phyloP scores from a whole-genome alignment of 2,797 vertebrate species.

The Myiotriccus ornatus region DNA sequence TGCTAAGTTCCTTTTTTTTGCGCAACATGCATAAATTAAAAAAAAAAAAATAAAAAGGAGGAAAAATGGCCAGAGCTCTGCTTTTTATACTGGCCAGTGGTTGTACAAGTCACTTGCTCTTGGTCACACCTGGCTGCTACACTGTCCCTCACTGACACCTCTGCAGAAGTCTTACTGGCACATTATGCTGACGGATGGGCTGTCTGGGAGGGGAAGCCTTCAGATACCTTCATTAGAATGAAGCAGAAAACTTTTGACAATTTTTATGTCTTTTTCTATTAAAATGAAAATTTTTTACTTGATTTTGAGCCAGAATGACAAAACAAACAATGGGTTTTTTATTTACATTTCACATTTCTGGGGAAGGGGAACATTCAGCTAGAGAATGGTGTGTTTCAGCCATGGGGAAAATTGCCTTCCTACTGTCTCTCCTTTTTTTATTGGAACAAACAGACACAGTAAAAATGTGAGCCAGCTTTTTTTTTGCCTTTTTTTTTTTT shows the following conservation, averaged over 20 bases:
- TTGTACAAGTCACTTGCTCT: background rate
- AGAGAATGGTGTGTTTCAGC: background rate
- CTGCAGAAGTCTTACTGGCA: background rate
- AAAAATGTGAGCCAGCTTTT: slow-evolving; percentile 19
- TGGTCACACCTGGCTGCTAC: background rate
- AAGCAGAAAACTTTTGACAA: background rate
- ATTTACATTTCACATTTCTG: background rate
- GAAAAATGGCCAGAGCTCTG: background rate
- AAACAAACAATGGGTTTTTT: background rate
- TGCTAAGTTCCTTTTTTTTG: background rate
- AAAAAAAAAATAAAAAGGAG: background rate
- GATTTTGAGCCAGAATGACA: background rate
- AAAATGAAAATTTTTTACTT: background rate
- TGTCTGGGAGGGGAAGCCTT: background rate
- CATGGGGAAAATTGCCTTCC: background rate
- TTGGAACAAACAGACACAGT: slow-evolving; percentile 30
- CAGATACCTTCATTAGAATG: background rate
- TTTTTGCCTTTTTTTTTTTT: background rate
- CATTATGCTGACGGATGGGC: background rate
- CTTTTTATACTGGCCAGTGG: background rate
- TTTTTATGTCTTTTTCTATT: background rate
- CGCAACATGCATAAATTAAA: background rate
- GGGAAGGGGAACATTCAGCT: background rate
- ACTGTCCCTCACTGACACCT: background rate
- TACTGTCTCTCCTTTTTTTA: slow-evolving; percentile 5